These are phyloP conservation scores for Coelopa pilipes DNA, from an alignment of 2,888 invertebrate genomes.

Conservation along the genomic window DNA sequence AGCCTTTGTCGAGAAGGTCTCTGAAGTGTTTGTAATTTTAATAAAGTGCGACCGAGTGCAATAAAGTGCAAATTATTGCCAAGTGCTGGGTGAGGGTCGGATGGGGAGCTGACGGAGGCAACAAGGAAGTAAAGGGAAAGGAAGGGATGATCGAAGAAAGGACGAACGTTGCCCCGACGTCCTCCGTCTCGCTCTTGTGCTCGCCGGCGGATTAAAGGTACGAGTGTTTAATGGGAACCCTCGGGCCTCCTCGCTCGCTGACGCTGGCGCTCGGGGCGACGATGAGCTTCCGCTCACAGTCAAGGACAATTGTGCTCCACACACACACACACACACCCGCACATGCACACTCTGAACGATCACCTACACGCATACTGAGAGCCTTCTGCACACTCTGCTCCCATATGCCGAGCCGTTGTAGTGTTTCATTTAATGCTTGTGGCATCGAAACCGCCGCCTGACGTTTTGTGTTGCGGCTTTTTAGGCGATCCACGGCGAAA, in stretches of 20 bases:
- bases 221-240: no score
- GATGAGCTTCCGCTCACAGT: neutral
- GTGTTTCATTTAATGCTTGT: no score
- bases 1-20: neutral
- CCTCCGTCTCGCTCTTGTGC: neutral
- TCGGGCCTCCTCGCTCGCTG: neutral
- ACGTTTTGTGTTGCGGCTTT: slow-evolving; percentile 2
- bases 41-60: slow-evolving; percentile 21
- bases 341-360: neutral
- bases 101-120: no score
- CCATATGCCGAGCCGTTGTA: no score
- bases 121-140: no score
- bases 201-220: neutral
- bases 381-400: neutral
- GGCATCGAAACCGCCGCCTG: no score
- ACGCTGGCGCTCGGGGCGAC: no score
- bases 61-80: slow-evolving; percentile 7
- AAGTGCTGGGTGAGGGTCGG: neutral
- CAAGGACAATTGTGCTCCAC: neutral
- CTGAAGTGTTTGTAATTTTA: slow-evolving; percentile 13
- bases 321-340: neutral
- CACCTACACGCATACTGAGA: neutral
- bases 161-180: neutral
- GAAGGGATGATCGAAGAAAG: no score
- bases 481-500: neutral